phyloP scores from a whole-genome alignment of 1,140 invertebrate species.

The Drosophila asahinai region DNA sequence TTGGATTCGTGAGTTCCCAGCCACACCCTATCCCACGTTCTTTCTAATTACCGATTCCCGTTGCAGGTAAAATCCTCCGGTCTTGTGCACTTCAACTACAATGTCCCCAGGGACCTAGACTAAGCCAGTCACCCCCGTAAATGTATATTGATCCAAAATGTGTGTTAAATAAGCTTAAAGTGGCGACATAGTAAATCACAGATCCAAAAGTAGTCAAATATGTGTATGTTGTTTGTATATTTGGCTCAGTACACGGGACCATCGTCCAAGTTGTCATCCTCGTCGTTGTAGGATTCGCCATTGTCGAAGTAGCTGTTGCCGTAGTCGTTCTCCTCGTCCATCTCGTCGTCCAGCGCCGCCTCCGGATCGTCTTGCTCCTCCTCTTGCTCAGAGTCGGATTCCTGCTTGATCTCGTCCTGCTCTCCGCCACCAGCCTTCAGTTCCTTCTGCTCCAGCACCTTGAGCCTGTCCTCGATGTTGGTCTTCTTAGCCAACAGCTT shows the following conservation, averaged over 20 bases:
- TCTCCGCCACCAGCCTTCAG: conserved; percentile 86
- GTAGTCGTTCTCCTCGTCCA: conserved; percentile 92
- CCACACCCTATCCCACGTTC: background rate
- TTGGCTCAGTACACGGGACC: conserved; percentile 88
- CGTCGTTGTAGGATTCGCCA: conserved; percentile 93
- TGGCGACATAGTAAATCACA: conserved; percentile 76
- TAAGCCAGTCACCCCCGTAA: conserved; percentile 70
- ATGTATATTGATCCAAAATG: conserved; percentile 60
- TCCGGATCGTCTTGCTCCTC: conserved; percentile 86
- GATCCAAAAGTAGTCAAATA: conserved; percentile 38
- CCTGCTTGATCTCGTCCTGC: conserved; percentile 85
- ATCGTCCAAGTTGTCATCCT: conserved; percentile 94
- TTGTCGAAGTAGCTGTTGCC: conserved; percentile 94
- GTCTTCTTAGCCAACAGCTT: conserved; percentile 59
- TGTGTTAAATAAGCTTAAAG: conserved; percentile 82
- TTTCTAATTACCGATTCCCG: background rate
- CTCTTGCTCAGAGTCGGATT: conserved; percentile 84
- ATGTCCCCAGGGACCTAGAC: conserved; percentile 86
- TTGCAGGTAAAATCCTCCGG: conserved; percentile 87
- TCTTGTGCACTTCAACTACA: conserved; percentile 87
- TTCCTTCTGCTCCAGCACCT: conserved; percentile 88
- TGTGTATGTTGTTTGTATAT: conserved; percentile 33
- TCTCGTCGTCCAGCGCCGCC: conserved; percentile 88
- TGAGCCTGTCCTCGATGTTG: conserved; percentile 80
- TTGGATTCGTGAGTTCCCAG: conserved; percentile 87